Base-by-base conservation (phyloP, 2,113 vertebrate species). In the Haliaeetus leucogaster region DNA sequence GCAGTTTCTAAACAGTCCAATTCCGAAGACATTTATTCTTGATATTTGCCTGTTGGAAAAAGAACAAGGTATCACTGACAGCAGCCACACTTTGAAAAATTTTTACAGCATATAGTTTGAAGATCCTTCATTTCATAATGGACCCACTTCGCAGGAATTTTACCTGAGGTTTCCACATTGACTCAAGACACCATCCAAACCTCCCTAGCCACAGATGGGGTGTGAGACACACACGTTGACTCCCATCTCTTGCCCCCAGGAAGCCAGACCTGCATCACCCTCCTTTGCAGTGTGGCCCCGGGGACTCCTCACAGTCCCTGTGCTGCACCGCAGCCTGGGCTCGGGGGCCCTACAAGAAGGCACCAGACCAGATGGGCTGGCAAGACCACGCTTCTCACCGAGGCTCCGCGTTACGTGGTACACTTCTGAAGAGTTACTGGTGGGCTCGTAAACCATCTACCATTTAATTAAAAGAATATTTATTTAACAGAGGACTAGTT, bases 241-340 rank as follows among this genome's bases (percentile, higher is more conserved):
- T 89, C 40, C 48, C 3, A 1, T 22, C 30, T 73, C 43, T 58
- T 0, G 0, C 32, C 27, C 55, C 71, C n/a, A 55, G 40, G 18
- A 68, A 65, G 48, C 26, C 84, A 77, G 34, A 72, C 12, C 36
- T 68, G 23, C 1, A 2, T 36, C 48, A 85, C 8, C 27, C 2
- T 15, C 3, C 14, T 85, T 15, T 9, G 55, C 27, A 30, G 21
- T 2, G 36, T 0, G 2, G 32, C 30, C 22, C 38, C 1, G 0
- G 8, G 43, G 26, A 18, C 48, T 48, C n/a, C 30, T 77, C 6
- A 15, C 8, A 43, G 16, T 9, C 13, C 30, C 25, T 42, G 58
- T 7, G 6, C 66, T 45, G 52, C 16, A 4, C 21, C 16, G 29
- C 42, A 76, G 56, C 20, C 32, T 8, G 32, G 13, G 21, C 56